Evolutionary conservation across 2,888 invertebrate species (phyloP), one percentile per base, ranked within the genome.

Genomic region (Neoascia interrupta): DNA sequence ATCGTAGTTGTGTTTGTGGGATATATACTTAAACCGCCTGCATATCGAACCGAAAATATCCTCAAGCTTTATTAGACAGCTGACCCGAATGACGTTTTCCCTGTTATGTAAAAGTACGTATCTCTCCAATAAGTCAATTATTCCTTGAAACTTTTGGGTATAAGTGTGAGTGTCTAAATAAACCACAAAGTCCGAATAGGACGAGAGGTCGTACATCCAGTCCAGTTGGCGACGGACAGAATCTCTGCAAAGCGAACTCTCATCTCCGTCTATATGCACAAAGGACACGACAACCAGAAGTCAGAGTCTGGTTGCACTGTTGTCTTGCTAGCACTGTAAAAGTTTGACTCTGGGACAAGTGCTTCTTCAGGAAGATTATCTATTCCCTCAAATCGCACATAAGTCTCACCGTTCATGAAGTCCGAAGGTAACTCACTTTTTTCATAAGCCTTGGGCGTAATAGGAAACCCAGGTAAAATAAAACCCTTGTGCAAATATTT

Each of bases 381-480:
- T n/a, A n/a, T n/a, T n/a, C n/a, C n/a, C n/a, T n/a, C n/a, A n/a
- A n/a, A n/a, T n/a, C n/a, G n/a, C n/a, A n/a, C n/a, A 34, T 21
- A 15, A 3, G 13, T 28, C 18, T 4, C 4, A 13, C 41, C 18
- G n/a, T n/a, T n/a, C n/a, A n/a, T n/a, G n/a, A n/a, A n/a, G n/a
- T n/a, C n/a, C n/a, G n/a, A n/a, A n/a, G 31, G 31, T 8, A 0
- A 1, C n/a, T 13, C 3, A 19, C 3, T 18, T 5, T 87, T 72
- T 60, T n/a, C n/a, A n/a, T n/a, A n/a, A n/a, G n/a, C n/a, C n/a
- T 86, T 83, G 49, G 90, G 89, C n/a, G 93, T 89, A 31, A 93
- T 84, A 15, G 94, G 94, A 74, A 93, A 87, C 5, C 92, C 93
- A 66, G 92, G 91, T 81, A 93, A 85, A 1, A 94, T 90, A 88